A percentile compares a stretch with the other conserved stretches of the same genome.
Conservation (phyloP, 1,140 invertebrate species). For the Branchinecta lynchi region DNA sequence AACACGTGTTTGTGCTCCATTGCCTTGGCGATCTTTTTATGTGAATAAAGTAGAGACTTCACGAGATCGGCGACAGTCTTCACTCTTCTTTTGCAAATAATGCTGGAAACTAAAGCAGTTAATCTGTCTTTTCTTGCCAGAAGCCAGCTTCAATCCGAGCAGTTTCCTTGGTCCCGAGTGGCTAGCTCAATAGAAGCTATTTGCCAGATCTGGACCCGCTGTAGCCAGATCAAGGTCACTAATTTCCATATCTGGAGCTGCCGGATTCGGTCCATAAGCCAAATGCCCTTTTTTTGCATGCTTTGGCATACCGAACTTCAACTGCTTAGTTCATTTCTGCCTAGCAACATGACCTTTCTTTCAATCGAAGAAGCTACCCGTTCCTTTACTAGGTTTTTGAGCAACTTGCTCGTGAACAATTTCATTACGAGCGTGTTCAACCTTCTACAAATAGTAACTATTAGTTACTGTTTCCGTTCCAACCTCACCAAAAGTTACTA, state of each 20-base stretch:
- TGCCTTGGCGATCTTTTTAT: neutral
- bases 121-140: neutral
- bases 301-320: too few relatives aligned
- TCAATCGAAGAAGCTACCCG: neutral
- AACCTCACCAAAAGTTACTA: too few relatives aligned
- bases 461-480: too few relatives aligned
- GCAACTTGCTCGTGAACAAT: neutral
- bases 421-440: too few relatives aligned
- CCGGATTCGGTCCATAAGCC: neutral
- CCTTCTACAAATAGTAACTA: too few relatives aligned
- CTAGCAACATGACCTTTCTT: neutral
- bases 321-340: neutral
- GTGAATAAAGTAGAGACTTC: too few relatives aligned
- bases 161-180: too few relatives aligned
- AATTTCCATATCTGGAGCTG: neutral
- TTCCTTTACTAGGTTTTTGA: neutral
- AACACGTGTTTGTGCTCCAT: neutral
- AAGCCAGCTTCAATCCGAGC: neutral
- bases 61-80: too few relatives aligned
- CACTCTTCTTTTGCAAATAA: too few relatives aligned
- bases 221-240: neutral
- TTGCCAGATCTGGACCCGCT: neutral
- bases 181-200: neutral
- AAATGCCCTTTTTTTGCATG: too few relatives aligned
- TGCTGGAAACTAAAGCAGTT: too few relatives aligned